Evolutionary conservation across 2,113 vertebrate genomes (phyloP), one percentile per base, ranked within the genome.

Genomic region (Laticauda laticaudata): DNA sequence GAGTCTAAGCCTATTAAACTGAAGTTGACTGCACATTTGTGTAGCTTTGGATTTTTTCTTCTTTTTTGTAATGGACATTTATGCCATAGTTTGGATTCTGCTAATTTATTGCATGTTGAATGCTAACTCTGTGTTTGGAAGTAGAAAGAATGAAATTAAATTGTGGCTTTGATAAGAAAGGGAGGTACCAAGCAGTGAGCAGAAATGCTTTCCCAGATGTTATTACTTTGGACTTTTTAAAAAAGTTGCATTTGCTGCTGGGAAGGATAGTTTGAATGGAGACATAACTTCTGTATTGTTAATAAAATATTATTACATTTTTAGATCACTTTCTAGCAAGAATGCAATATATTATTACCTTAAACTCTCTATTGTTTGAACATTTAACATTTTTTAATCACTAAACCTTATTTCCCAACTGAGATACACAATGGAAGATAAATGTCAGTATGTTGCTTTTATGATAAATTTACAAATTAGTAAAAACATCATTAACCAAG

Each of bases 1-100:
- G 93, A 95, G 93, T 94, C 88, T 95, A 93, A 96, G 94, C 61
- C 94, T 96, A 96, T 97, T 95, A 96, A 96, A 97, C 96, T 96
- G 53, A 96, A 89, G 54, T 93, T 95, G 92, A 94, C 95, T 96
- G 91, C 93, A 94, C 96, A 87, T 93, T 96, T 96, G 91, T 88
- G 89, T 59, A 96, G 94, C 26, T 95, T 96, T 96, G 93, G 95
- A 93, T 96, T 94, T 34, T 59, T 4, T 6, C 94, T 18, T 43
- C 3, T 29, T 51, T 91, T 6, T 24, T 48, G 92, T 95, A 92
- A 94, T 64, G 51, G 48, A 96, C 95, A 92, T 93, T 91, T 91
- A n/a, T 94, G 92, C 88, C 90, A 45, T 94, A 94, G 91, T 29
- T 94, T 86, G 81, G 92, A 94, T 96, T 94, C 86, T 93, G 4